A percentile compares a stretch with the other conserved stretches of the same genome.
Conservation (phyloP, 30 jellyfish, hydroid and myxozoan genomes). For the Phacellophora camtschatica region DNA sequence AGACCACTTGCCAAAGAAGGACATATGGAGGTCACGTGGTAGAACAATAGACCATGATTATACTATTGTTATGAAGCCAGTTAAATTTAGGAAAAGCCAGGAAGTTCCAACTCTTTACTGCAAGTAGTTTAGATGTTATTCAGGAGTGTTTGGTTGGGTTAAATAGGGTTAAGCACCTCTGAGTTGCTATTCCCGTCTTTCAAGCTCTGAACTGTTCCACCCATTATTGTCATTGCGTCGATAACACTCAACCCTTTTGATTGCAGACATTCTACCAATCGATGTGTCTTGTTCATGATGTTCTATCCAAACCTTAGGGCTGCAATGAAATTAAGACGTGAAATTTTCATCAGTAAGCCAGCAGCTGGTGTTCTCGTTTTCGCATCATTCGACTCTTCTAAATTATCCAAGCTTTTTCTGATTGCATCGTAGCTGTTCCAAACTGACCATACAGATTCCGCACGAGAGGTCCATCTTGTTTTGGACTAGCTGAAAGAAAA, state of each 20-base stretch:
- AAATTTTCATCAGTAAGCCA: constrained; percentile 3
- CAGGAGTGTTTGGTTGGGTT: too few species aligned
- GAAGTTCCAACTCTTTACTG: too few species aligned
- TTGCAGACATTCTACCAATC: constrained; percentile 2
- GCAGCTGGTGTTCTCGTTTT: constrained; percentile 26
- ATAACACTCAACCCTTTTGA: not conserved
- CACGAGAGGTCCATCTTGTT: constrained; percentile 42
- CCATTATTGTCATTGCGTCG: constrained; percentile 28
- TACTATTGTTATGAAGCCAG: too few species aligned
- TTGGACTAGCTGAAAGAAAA: constrained; percentile 1
- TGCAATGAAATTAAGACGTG: not conserved
- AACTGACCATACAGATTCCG: constrained; percentile 30
- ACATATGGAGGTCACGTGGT: too few species aligned
- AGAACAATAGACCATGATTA: too few species aligned
- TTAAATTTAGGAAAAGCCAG: too few species aligned
- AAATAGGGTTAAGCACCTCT: too few species aligned
- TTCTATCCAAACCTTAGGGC: constrained; percentile 15
- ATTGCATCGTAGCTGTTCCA: constrained; percentile 42
- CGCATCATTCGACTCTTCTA: constrained; percentile 8
- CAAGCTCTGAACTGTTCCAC: not conserved
- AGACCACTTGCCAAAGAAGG: too few species aligned
- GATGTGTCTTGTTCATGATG: not conserved
- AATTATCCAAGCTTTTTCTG: not conserved
- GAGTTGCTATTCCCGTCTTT: not conserved
- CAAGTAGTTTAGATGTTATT: too few species aligned